Base-by-base conservation (phyloP, 2,797 vertebrate species). In the Centroberyx gerrardi region DNA sequence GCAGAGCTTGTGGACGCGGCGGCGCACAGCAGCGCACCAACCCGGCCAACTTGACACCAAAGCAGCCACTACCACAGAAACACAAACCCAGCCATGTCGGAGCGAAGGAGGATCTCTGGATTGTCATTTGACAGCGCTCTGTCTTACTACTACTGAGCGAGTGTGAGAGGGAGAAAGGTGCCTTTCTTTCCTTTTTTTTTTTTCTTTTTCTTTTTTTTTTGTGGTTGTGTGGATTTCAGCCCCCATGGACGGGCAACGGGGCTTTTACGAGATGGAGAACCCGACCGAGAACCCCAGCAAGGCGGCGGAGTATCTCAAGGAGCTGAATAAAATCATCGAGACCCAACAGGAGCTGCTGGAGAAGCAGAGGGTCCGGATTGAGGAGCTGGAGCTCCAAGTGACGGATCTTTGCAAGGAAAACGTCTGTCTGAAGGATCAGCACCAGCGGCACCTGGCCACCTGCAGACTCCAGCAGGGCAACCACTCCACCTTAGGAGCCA, bases 301-400 rank as follows among this genome's bases (percentile, higher is more conserved):
- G 85, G 98, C 97, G 66, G 95, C 95, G 82, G 98, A 96, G 93
- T 97, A 96, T 79, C 96, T 99, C 8, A 94, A 94, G 92, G 97
- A 99, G 94, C 97, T 99, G 70, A 98, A 97, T 84, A 96, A 96
- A 78, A 98, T 99, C 75, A 98, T 99, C 62, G 96, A 97, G 92
- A 97, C 97, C 49, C 98, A 99, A 91, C 97, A 97, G 93, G 97
- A 95, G 93, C 95, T 98, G 87, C 92, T 99, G 93, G 97, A 97
- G 93, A 97, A 95, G 90, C 96, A 98, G 93, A 95, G 96, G 93
- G 91, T 90, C 87, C 95, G 97, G 80, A 97, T 99, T 18, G 96
- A 97, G 17, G 96, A 97, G 93, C 96, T 99, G 85, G 97, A 99
- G 95, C 95, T 94, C 91, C 97, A 97, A 94, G 96, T 99, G 93